Base-by-base conservation (phyloP, 2,113 vertebrate genomes). In the Otis tarda region DNA sequence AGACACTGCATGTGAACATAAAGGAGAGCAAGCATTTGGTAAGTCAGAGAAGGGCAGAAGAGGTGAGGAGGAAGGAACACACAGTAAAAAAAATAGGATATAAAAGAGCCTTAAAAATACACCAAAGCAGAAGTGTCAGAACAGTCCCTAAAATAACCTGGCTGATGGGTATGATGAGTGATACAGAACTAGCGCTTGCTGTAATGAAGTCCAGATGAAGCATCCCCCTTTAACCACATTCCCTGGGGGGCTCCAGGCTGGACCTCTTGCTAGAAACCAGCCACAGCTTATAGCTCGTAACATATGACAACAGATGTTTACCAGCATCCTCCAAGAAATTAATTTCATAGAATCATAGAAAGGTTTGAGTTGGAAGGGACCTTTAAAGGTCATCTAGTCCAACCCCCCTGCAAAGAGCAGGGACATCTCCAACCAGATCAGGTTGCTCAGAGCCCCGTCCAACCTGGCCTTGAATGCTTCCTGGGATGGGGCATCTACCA, bases 91-190 rank as follows among this genome's bases (percentile, higher is more conserved):
- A 88, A 73, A n/a, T 2, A 65, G 10, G 18, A 33, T 45, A 41
- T 69, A 70, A 83, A 91, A 64, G 30, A 83, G 20, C 5, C 59
- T 74, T 87, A 60, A 83, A 94, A 93, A 90, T 47, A 85, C 30
- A 83, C 35, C 0, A 5, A 39, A 87, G 37, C 45, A 74, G 41
- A 94, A 79, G 59, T 60, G 49, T 45, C 61, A 83, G 65, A 85
- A 57, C 25, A 80, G 57, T 77, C 50, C 63, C 70, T 61, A 83
- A 95, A 96, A 91, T 91, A 91, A 85, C 37, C 35, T 76, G 41
- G 15, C 45, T 89, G 59, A 74, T 65, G 50, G 19, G 3, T 65
- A n/a, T 67, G 78, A 94, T 0, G 41, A 74, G n/a, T 28, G n/a
- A 70, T 50, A 49, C 20, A 79, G 63, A 89, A 39, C 18, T 60